Evolutionary conservation across 2,888 invertebrate species (phyloP), one percentile per base, ranked within the genome.

Genomic region (Cremastobaeus sp.): DNA sequence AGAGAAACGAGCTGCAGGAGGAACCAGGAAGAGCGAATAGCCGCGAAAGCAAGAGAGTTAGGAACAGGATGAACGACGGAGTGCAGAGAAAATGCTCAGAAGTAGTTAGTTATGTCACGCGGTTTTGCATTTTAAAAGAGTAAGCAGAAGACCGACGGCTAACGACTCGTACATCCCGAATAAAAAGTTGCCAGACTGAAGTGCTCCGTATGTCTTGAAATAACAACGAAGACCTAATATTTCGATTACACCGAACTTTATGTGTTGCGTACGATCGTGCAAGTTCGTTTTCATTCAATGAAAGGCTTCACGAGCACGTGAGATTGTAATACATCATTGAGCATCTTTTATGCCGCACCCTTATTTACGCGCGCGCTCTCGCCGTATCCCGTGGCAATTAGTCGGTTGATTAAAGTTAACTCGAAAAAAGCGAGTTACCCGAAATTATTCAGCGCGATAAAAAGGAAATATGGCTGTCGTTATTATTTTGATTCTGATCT

Each of bases 91-190:
- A 34, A 72, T 73, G 66, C 64, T 70, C 77, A 77, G 79, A 76
- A 80, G 82, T 82, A 81, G 81, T 82, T 82, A 81, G 82, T 83
- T 83, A 81, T 79, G 79, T 81, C 80, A 76, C 69, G 74, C 76
- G 79, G 79, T 81, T 83, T 73, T 81, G 80, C 83, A 83, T 83
- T 82, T 80, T 83, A 82, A 82, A 83, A 79, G 79, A 81, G 80
- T 80, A 72, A 71, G 69, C 76, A 76, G 78, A 82, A 77, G 78
- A 80, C 78, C 65, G 73, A 57, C 66, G 79, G 57, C 77, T 81
- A 83, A 83, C 80, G 79, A 83, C 78, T 77, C 79, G 77, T 78
- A 77, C 69, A 71, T 77, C 74, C 76, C 72, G 79, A 79, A 78
- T 74, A 76, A 78, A 69, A 69, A 79, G 69, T 41, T 35, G 70